Conservation (phyloP, 1,140 invertebrate genomes). For the Scaptodrosophila lebanonensis region DNA sequence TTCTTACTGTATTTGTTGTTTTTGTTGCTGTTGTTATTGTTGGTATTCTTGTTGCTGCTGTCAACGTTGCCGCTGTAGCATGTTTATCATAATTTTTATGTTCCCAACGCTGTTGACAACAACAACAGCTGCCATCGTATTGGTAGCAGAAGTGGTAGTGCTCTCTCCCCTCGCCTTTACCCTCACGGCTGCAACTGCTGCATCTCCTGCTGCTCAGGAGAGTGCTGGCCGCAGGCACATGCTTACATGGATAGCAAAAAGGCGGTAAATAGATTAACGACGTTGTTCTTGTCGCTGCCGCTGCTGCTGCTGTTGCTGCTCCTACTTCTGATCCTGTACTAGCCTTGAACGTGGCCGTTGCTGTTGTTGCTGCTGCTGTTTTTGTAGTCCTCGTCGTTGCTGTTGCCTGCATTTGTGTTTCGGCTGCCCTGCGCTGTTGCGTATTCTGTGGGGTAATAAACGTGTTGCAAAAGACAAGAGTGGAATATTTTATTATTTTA, state of each 20-base stretch:
- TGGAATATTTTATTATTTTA: constrained; percentile 71
- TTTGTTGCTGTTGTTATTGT: constrained; percentile 7
- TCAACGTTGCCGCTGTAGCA: constrained; percentile 50
- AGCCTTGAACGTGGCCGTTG: constrained; percentile 51
- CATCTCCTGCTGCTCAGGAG: neutral
- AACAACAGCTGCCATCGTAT: constrained; percentile 35
- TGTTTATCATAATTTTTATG: constrained; percentile 75
- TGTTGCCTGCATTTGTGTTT: constrained; percentile 36
- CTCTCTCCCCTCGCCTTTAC: too few species aligned
- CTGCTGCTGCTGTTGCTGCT: constrained; percentile 9
- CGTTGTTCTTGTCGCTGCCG: constrained; percentile 47
- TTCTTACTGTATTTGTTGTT: constrained; percentile 19
- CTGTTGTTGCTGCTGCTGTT: constrained; percentile 21
- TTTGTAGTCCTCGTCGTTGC: constrained; percentile 30
- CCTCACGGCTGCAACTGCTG: neutral
- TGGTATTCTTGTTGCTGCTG: constrained; percentile 23
- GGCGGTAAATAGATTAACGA: constrained; percentile 77
- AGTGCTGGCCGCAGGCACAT: constrained; percentile 56
- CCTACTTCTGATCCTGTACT: constrained; percentile 25
- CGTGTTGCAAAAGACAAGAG: constrained; percentile 52
- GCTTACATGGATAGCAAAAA: constrained; percentile 73
- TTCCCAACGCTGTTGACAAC: constrained; percentile 37
- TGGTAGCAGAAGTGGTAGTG: constrained; percentile 7
- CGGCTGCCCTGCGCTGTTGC: constrained; percentile 24
- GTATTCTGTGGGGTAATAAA: constrained; percentile 44